Base-by-base conservation (phyloP, 2,888 invertebrate genomes). In the Theretra japonica region DNA sequence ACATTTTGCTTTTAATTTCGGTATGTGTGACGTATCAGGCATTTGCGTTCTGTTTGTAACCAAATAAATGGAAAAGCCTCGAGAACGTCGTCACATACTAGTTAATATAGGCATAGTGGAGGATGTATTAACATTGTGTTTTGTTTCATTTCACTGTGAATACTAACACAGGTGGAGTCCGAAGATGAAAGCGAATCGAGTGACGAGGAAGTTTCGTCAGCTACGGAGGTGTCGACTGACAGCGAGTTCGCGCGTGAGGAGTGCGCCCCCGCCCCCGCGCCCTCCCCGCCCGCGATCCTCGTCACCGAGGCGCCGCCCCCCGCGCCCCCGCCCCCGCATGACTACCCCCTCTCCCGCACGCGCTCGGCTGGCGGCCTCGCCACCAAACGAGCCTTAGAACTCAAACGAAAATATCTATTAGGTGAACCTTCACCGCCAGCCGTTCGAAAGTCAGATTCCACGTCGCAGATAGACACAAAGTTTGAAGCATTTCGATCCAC, bases 211-310 rank as follows among this genome's bases (percentile, higher is more conserved):
- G 96, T 97, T 79, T 98, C 98, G 82, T 98, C 98, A 8, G 98
- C 97, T 2, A 98, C 98, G 1, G 98, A 98, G 94, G 98, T 98
- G 80, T 98, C 98, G 68, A 98, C 98, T 0, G 98, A 98, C 92
- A 98, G 98, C 33, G 98, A 98, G 92, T 98, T 98, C 85, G 98
- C 97, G 77, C 96, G 97, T 76, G 98, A 98, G 83, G 97, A 96
- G 71, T 90, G 94, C 59, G 96, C 95, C 0, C 97, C 97, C 28
- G 96, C 96, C 0, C 96, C 96, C 72, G 96, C 95, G 1, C 96
- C 96, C 70, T 96, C 96, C 76, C 96, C 97, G 33, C 98, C 98
- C 17, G 96, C 97, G 77, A 97, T 97, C 73, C 95, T 97, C 21
- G 97, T 97, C 76, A 96, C 96, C 73, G 96, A 97, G 80, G 96